Evolutionary conservation across 2,888 invertebrate species (phyloP).

Genomic region (Myathropa florea): DNA sequence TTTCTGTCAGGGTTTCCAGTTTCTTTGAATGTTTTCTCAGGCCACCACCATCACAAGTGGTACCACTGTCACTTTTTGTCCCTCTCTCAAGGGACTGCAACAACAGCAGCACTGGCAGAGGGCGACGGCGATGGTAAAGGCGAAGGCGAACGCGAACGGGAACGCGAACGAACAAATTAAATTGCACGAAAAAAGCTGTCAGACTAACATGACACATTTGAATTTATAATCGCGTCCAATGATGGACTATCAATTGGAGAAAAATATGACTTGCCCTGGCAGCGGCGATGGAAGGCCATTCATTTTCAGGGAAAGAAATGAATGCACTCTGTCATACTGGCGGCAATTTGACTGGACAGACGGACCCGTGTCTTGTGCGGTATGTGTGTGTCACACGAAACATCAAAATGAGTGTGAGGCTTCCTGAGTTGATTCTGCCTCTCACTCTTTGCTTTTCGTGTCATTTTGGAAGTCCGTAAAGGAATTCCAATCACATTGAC

Average conservation of each 20-base stretch:
- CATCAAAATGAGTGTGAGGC: slow-evolving; percentile 7
- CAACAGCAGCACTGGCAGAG: background rate
- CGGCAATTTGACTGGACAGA: slow-evolving; percentile 55
- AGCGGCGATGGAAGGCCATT: slow-evolving; percentile 44
- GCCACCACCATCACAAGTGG: slow-evolving; percentile 11
- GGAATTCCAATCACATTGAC: slow-evolving; percentile 18
- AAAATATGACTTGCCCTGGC: slow-evolving; percentile 66
- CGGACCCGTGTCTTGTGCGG: slow-evolving; percentile 22
- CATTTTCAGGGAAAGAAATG: slow-evolving; percentile 42
- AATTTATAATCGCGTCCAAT: slow-evolving; percentile 73
- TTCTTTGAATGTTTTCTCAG: slow-evolving; percentile 57
- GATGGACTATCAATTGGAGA: slow-evolving; percentile 73
- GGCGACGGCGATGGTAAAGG: background rate
- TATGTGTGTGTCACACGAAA: slow-evolving; percentile 27
- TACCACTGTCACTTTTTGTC: slow-evolving; percentile 62
- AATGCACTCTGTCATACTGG: slow-evolving; percentile 59
- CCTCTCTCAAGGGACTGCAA: slow-evolving; percentile 42
- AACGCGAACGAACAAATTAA: slow-evolving; percentile 66
- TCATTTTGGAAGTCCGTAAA: background rate
- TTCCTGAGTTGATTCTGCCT: background rate
- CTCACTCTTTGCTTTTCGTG: background rate
- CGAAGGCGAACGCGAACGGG: background rate
- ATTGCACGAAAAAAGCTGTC: slow-evolving; percentile 73
- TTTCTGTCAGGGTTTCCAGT: slow-evolving; percentile 67
- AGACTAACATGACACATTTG: slow-evolving; percentile 73